Conservation (phyloP, 1,140 invertebrate species). For the Gryon sp. region DNA sequence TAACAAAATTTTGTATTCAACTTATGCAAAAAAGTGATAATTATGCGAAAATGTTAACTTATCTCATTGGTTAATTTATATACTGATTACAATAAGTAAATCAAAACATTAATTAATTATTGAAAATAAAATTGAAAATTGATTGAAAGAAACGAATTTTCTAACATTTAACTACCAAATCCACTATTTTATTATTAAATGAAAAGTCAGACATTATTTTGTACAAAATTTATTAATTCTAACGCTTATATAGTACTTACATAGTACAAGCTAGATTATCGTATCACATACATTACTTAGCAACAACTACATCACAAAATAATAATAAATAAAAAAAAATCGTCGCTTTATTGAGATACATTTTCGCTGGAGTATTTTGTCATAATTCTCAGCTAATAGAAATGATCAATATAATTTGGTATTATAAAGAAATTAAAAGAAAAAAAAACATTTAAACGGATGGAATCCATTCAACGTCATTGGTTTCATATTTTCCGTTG, state of each 20-base stretch:
- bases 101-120: too few species aligned
- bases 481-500: slow-evolving; percentile 69
- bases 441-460: slow-evolving; percentile 48
- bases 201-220: neutral
- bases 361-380: slow-evolving; percentile 2
- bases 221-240: slow-evolving; percentile 19
- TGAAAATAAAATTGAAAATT: too few species aligned
- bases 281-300: slow-evolving; percentile 14
- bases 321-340: too few species aligned
- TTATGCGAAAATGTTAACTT: too few species aligned
- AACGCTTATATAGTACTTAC: slow-evolving; percentile 5
- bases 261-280: slow-evolving; percentile 5
- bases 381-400: neutral
- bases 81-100: too few species aligned
- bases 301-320: slow-evolving; percentile 1
- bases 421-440: neutral
- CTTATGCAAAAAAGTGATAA: too few species aligned
- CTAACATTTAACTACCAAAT: too few species aligned
- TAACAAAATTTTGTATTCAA: too few species aligned
- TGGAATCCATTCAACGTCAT: slow-evolving; percentile 78
- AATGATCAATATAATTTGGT: neutral
- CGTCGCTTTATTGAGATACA: neutral
- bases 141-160: too few species aligned
- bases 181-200: too few species aligned
- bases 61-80: too few species aligned